Percentiles rank a stretch among this genome's conserved stretches.
Conservation (phyloP, 2,113 vertebrate genomes). For the Casuarius casuarius region DNA sequence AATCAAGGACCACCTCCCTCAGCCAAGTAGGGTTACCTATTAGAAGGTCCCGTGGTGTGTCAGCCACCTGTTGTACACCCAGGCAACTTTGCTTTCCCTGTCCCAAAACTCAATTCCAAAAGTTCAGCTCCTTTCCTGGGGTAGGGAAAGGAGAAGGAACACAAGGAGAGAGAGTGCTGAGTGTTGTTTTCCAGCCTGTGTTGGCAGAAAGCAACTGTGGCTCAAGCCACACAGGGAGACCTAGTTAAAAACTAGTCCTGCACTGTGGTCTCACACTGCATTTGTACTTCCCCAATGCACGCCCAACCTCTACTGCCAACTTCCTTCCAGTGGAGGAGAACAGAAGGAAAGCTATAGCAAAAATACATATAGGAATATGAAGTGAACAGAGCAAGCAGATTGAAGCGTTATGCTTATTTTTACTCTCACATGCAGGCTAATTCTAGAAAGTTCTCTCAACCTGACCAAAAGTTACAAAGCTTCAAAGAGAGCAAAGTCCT, state of each 20-base stretch:
- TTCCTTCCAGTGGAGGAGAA: not conserved
- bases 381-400: not conserved
- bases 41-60: not conserved
- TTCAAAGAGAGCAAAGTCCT: constrained; percentile 25
- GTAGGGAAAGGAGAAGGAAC: not conserved
- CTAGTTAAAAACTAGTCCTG: not conserved
- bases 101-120: not conserved
- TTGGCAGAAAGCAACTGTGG: not conserved
- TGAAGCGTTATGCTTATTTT: not conserved
- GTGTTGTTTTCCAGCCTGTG: not conserved
- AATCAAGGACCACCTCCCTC: not conserved
- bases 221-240: not conserved
- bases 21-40: not conserved
- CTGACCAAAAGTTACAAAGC: not conserved
- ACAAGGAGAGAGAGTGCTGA: not conserved
- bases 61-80: not conserved
- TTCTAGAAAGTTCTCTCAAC: not conserved
- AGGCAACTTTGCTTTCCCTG: not conserved
- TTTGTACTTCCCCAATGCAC: not conserved
- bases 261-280: accelerated
- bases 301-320: not conserved
- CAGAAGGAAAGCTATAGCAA: not conserved
- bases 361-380: accelerated
- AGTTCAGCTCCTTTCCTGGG: not conserved
- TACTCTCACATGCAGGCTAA: not conserved